Evolutionary conservation across 2,113 vertebrate species (phyloP).

Genomic region (Corydoras maculifer): DNA sequence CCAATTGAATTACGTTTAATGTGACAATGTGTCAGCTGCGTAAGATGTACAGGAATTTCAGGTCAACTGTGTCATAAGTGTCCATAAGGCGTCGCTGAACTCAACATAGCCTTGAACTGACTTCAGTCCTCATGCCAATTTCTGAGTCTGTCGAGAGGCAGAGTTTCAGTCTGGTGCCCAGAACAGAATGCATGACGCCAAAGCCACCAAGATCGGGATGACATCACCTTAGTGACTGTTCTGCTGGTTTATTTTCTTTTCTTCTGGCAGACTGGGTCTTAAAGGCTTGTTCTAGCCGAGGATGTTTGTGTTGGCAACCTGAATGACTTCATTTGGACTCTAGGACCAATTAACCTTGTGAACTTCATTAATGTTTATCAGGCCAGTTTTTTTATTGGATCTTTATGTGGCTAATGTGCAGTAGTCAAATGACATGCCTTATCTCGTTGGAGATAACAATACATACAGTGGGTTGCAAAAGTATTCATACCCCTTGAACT

Average conservation of each 20-base stretch:
- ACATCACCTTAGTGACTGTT: constrained; percentile 2
- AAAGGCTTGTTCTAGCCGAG: background rate
- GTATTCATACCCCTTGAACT: too few species aligned
- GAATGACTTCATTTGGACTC: background rate
- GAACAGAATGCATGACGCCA: background rate
- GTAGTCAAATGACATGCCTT: too few species aligned
- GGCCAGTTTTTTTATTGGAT: too few species aligned
- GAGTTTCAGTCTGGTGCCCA: constrained; percentile 5
- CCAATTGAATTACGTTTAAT: too few species aligned
- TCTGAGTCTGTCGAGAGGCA: constrained; percentile 3
- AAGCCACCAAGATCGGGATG: constrained; percentile 1
- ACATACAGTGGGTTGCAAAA: too few species aligned
- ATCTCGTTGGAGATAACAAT: too few species aligned
- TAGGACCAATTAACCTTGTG: background rate
- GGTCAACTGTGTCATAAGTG: background rate
- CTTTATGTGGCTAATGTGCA: too few species aligned
- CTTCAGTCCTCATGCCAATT: background rate
- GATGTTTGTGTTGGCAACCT: constrained; percentile 12
- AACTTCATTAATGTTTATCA: constrained; percentile 7
- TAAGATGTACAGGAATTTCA: background rate
- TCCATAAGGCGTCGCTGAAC: too few species aligned
- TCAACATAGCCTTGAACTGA: background rate
- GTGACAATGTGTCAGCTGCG: background rate
- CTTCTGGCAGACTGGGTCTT: too few species aligned
- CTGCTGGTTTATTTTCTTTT: background rate